Conservation (phyloP, 2,888 invertebrate species). For the Lasioglossum figueresi region DNA sequence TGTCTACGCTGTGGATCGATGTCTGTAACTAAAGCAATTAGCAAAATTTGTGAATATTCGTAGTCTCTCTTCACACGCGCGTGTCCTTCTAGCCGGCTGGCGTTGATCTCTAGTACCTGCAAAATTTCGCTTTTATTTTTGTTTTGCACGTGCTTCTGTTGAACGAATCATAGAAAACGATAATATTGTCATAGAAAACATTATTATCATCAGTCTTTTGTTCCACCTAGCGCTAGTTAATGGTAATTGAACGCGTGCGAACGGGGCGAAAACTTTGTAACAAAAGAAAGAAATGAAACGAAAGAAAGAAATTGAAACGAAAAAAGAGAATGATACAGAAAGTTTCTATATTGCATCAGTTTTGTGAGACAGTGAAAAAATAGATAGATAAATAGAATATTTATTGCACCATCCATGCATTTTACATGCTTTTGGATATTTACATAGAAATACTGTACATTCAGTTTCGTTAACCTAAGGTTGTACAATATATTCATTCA, state of each 20-base stretch:
- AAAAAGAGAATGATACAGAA: background rate
- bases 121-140: background rate
- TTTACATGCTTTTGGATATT: constrained; percentile 20
- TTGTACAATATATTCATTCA: constrained; percentile 29
- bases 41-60: background rate
- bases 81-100: background rate
- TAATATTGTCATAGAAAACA: constrained; percentile 8
- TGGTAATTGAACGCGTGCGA: background rate
- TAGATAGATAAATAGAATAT: constrained; percentile 23
- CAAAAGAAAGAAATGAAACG: background rate
- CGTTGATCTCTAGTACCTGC: background rate
- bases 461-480: constrained; percentile 17
- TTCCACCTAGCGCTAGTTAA: background rate
- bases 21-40: background rate
- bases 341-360: constrained; percentile 16
- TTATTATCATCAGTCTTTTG: constrained; percentile 15
- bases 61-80: background rate
- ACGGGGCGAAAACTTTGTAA: background rate
- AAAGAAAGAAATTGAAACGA: background rate
- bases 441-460: constrained; percentile 20
- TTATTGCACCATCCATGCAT: constrained; percentile 21
- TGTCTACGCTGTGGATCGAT: background rate
- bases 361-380: constrained; percentile 10
- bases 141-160: background rate
- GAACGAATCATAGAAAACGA: background rate